A percentile compares a stretch with the other conserved stretches of the same genome.
phyloP scores from a whole-genome alignment of 2,797 vertebrate species.

The Geotrypetes seraphini region DNA sequence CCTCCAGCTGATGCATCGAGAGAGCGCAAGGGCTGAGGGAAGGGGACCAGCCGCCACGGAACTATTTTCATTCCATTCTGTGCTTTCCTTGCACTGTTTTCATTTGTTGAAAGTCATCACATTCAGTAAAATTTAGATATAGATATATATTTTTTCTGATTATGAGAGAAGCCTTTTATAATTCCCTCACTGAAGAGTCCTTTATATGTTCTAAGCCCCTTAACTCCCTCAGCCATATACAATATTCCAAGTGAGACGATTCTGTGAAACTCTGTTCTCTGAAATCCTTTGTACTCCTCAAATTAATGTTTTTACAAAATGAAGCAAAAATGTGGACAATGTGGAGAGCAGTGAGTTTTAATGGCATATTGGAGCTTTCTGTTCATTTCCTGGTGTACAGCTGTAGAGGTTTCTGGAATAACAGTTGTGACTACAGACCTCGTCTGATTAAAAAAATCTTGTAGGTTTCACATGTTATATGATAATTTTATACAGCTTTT shows the following conservation, averaged over 20 bases:
- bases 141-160: neutral
- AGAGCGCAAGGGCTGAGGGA: neutral
- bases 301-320: conserved; percentile 25
- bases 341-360: conserved; percentile 1
- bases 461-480: no score
- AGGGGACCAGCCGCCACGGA: neutral
- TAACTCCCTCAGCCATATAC: neutral
- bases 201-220: neutral
- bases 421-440: no score
- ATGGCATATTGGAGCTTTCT: no score
- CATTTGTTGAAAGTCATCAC: neutral
- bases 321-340: conserved; percentile 3
- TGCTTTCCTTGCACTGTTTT: neutral
- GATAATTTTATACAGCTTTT: no score
- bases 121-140: no score
- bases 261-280: conserved; percentile 23
- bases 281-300: conserved; percentile 22
- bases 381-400: no score
- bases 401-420: no score
- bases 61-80: neutral
- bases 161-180: neutral
- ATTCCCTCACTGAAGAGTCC: rapidly evolving
- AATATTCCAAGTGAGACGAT: conserved; percentile 17
- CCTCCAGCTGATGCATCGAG: neutral
- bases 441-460: no score